Percentiles rank a stretch among this genome's conserved stretches.
Conservation (phyloP, 1,140 invertebrate species). For the Drosophila nikananu region DNA sequence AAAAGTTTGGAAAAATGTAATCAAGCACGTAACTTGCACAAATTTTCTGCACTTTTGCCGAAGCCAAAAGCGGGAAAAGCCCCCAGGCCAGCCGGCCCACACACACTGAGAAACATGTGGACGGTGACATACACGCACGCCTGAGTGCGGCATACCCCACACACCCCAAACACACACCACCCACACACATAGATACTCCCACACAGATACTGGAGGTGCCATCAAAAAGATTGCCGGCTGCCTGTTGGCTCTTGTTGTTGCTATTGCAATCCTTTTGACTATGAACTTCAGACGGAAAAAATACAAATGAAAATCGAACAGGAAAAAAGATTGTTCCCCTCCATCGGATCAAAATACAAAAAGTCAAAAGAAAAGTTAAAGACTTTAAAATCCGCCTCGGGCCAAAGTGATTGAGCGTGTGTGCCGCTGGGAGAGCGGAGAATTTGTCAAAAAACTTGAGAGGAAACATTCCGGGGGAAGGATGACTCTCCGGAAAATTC, state of each 20-base stretch:
- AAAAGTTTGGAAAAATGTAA: conserved; percentile 78
- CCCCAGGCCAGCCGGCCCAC: conserved; percentile 58
- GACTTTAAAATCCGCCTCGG: conserved; percentile 77
- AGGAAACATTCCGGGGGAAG: conserved; percentile 18
- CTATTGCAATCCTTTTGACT: conserved; percentile 70
- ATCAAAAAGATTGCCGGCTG: conserved; percentile 73
- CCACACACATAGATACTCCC: conserved; percentile 6
- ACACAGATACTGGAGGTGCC: conserved; percentile 48
- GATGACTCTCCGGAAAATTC: conserved; percentile 38
- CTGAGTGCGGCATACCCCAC: conserved; percentile 44
- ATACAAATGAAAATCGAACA: conserved; percentile 23
- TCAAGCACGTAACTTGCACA: conserved; percentile 83
- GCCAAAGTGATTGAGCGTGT: conserved; percentile 77
- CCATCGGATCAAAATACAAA: conserved; percentile 55
- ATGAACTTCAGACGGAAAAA: conserved; percentile 51
- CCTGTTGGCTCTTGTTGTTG: conserved; percentile 51
- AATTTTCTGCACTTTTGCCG: conserved; percentile 82
- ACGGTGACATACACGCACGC: conserved; percentile 65
- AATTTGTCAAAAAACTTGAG: conserved; percentile 62
- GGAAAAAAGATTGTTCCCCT: conserved; percentile 48
- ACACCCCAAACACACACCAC: conserved; percentile 12
- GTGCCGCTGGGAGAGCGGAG: conserved; percentile 49
- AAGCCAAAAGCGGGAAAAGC: conserved; percentile 70
- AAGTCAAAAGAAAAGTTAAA: conserved; percentile 83
- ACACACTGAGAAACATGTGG: conserved; percentile 10